A percentile compares a stretch with the other conserved stretches of the same genome.
Evolutionary conservation across 2,888 invertebrate genomes (phyloP).

Genomic region (Eurytoma californica): DNA sequence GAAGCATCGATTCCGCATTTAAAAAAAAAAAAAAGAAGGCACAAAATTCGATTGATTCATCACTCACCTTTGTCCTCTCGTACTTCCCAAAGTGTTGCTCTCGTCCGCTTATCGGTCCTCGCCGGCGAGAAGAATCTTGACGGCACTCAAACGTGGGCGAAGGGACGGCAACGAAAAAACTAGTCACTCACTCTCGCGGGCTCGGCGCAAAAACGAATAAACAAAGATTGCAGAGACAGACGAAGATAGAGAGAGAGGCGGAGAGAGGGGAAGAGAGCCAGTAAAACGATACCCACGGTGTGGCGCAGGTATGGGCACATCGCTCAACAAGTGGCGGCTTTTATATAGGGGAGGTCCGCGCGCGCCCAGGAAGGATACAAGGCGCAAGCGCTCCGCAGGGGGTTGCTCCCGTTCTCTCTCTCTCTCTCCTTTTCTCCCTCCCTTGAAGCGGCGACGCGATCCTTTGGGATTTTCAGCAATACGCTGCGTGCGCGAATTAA

Average conservation of each 20-base stretch:
- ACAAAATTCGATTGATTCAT: too few relatives aligned
- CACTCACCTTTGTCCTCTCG: too few relatives aligned
- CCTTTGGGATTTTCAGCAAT: background rate
- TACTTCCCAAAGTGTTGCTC: too few relatives aligned
- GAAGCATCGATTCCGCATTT: background rate
- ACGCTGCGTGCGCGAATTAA: conserved; percentile 20
- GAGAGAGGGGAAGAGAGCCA: too few relatives aligned
- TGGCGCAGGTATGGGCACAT: conserved; percentile 70
- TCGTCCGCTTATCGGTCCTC: too few relatives aligned
- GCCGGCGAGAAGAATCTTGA: too few relatives aligned
- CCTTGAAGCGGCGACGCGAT: background rate
- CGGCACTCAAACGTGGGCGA: too few relatives aligned
- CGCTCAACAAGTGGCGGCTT: conserved; percentile 74
- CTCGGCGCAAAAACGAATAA: too few relatives aligned
- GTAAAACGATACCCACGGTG: conserved; percentile 64
- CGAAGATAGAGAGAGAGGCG: background rate
- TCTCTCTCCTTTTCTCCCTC: too few relatives aligned
- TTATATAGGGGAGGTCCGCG: conserved; percentile 66
- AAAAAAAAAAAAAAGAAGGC: background rate
- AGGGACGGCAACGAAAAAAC: background rate
- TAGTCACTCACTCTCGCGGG: background rate
- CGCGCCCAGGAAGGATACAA: conserved; percentile 2
- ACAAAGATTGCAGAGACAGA: background rate
- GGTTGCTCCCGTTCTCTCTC: conserved; percentile 6
- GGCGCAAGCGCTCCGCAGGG: conserved; percentile 52